These are phyloP conservation scores for Athetis lepigone DNA, from an alignment of 2,888 invertebrate genomes.

Conservation along the genomic window DNA sequence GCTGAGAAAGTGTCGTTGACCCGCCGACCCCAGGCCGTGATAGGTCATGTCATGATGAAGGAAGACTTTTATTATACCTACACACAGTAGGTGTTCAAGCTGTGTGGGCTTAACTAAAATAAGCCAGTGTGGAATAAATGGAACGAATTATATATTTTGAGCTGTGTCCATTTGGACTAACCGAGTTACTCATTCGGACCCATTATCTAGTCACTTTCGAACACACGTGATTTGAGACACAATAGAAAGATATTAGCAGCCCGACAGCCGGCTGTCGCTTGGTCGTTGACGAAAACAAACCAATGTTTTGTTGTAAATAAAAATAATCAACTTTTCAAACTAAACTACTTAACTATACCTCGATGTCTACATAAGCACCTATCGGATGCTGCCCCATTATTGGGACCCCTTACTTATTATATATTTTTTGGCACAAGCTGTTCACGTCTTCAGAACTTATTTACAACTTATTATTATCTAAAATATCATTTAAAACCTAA, in stretches of 20 bases:
- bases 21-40: not conserved
- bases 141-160: not conserved
- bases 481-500: slow-evolving; percentile 14
- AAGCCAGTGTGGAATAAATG: not conserved
- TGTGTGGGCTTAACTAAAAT: not conserved
- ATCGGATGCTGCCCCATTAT: slow-evolving; percentile 43
- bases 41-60: not conserved
- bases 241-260: too few relatives aligned
- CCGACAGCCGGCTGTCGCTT: too few relatives aligned
- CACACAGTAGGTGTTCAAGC: not conserved
- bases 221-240: too few relatives aligned
- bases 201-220: too few relatives aligned
- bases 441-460: slow-evolving; percentile 72
- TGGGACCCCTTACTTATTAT: slow-evolving; percentile 28
- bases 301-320: slow-evolving; percentile 26
- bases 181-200: too few relatives aligned
- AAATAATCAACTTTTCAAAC: slow-evolving; percentile 5
- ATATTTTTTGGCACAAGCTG: slow-evolving; percentile 76
- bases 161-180: not conserved
- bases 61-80: not conserved
- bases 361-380: slow-evolving; percentile 41
- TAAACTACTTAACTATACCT: slow-evolving; percentile 15
- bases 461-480: slow-evolving; percentile 61
- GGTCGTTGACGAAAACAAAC: not conserved
- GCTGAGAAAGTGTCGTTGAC: slow-evolving; percentile 20